Evolutionary conservation across 2,113 vertebrate genomes (phyloP).

Genomic region (Lagenorhynchus albirostris): DNA sequence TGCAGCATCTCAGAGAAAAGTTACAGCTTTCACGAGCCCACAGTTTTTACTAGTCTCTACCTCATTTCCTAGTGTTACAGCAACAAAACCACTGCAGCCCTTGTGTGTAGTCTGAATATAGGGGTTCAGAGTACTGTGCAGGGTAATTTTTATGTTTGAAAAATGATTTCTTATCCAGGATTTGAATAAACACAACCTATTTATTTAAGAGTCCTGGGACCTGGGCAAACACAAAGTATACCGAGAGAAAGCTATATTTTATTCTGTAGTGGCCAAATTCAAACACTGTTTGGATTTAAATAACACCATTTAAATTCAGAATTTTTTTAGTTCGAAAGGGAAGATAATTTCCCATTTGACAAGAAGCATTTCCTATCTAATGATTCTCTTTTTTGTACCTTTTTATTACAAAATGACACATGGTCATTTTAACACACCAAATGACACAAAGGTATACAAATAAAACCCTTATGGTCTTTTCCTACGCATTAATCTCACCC

Average conservation of each 20-base stretch:
- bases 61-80: not conserved
- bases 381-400: not conserved
- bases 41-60: not conserved
- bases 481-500: not conserved
- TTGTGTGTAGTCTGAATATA: not conserved
- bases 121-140: not conserved
- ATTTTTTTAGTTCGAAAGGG: not conserved
- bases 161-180: conserved; percentile 12
- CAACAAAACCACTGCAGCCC: not conserved
- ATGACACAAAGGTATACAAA: not conserved
- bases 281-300: not conserved
- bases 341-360: not conserved
- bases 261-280: not conserved
- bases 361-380: not conserved
- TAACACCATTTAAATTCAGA: not conserved
- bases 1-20: not conserved
- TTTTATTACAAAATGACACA: not conserved
- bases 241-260: not conserved
- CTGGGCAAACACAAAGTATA: not conserved
- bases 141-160: not conserved
- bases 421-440: not conserved
- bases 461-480: not conserved
- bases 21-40: not conserved
- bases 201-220: conserved; percentile 2
- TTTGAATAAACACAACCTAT: not conserved